These are phyloP conservation scores for Drosophila eohydei DNA, from an alignment of 2,888 invertebrate species.

Conservation along the genomic window DNA sequence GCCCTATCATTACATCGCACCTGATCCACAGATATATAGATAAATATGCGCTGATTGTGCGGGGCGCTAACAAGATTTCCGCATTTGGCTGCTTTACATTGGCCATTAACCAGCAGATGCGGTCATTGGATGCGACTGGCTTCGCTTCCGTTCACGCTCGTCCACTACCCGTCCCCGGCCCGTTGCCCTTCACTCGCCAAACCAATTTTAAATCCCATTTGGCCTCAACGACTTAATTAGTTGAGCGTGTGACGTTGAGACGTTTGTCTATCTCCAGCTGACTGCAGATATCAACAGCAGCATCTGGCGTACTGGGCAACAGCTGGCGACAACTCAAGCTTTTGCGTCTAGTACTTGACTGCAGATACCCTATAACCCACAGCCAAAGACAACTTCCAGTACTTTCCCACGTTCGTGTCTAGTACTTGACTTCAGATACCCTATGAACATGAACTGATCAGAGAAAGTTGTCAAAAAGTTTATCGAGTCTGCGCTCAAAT, in stretches of 20 bases:
- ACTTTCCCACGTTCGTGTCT: constrained; percentile 82
- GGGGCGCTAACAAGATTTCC: constrained; percentile 68
- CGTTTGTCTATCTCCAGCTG: constrained; percentile 49
- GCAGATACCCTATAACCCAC: constrained; percentile 29
- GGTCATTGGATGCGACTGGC: constrained; percentile 53
- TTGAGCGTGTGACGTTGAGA: constrained; percentile 36
- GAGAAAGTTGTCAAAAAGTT: neutral
- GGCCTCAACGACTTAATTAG: constrained; percentile 67
- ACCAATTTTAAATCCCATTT: constrained; percentile 45
- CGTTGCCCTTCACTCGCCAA: constrained; percentile 4
- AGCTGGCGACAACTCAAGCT: constrained; percentile 74
- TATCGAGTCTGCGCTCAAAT: neutral
- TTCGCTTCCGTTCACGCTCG: constrained; percentile 61
- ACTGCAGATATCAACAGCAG: constrained; percentile 49
- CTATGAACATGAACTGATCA: neutral
- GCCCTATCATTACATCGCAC: constrained; percentile 59
- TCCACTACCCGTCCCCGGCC: constrained; percentile 14
- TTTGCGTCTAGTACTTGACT: constrained; percentile 64
- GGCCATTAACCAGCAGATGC: constrained; percentile 50
- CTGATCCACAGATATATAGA: constrained; percentile 44
- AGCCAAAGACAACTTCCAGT: constrained; percentile 45
- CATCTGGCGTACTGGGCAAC: constrained; percentile 49
- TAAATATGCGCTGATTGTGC: constrained; percentile 50
- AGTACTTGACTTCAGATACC: constrained; percentile 24
- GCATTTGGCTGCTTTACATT: constrained; percentile 61